phyloP scores from a whole-genome alignment of 2,113 vertebrate genomes.

The Alectura lathami region DNA sequence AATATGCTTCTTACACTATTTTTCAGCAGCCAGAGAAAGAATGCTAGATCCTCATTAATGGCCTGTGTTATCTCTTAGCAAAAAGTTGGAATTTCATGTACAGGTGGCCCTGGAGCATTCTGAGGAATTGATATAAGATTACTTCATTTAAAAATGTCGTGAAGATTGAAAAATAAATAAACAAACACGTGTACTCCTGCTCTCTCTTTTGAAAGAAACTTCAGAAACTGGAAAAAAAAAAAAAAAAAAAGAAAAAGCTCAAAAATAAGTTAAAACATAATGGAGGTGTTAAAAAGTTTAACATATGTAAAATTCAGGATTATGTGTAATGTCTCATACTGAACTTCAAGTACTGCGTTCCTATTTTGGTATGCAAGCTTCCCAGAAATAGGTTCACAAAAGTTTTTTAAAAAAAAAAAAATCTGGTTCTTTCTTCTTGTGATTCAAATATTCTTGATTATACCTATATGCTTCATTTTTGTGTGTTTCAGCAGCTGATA shows the following conservation, averaged over 20 bases:
- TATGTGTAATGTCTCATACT: not conserved
- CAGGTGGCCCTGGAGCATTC: not conserved
- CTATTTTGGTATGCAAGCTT: not conserved
- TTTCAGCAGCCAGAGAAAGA: not conserved
- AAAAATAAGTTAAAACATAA: not conserved
- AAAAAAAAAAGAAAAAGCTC: not conserved
- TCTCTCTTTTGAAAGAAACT: not conserved
- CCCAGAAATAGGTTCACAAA: not conserved
- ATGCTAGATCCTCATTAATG: not conserved
- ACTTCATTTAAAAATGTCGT: not conserved
- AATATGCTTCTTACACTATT: not conserved
- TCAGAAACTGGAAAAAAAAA: not conserved
- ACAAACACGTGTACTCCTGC: not conserved
- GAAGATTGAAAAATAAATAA: not conserved
- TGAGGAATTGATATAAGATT: not conserved
- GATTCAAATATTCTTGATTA: not conserved
- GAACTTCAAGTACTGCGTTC: not conserved
- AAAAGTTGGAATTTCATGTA: not conserved
- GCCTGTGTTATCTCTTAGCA: not conserved
- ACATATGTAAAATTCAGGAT: not conserved
- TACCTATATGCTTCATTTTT: conserved; percentile 16
- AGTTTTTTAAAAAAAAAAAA: not conserved
- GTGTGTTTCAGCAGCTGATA: not conserved
- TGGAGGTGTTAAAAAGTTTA: not conserved
- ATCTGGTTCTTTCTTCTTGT: not conserved